Evolutionary conservation across 2,113 vertebrate species (phyloP).

Genomic region (Neolamprologus kungweensis): DNA sequence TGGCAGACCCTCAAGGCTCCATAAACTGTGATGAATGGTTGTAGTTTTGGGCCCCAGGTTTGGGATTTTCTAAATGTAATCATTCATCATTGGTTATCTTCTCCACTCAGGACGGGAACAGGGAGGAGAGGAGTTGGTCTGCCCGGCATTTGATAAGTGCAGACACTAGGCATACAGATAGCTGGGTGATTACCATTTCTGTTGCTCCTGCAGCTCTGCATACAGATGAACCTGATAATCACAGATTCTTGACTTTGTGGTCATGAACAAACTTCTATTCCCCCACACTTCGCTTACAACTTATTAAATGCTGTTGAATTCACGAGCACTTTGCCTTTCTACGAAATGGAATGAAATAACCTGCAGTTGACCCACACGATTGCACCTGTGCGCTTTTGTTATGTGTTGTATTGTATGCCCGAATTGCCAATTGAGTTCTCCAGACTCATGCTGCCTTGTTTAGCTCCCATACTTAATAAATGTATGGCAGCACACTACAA

Average conservation of each 20-base stretch:
- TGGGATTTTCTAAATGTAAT: slow-evolving; percentile 59
- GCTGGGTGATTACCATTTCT: slow-evolving; percentile 56
- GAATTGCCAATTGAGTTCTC: slow-evolving; percentile 7
- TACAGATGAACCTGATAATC: slow-evolving; percentile 66
- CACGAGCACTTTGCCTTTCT: slow-evolving; percentile 12
- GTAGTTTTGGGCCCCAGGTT: slow-evolving; percentile 43
- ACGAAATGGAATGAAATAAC: slow-evolving; percentile 35
- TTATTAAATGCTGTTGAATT: slow-evolving; percentile 40
- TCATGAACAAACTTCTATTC: slow-evolving; percentile 34
- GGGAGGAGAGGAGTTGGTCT: slow-evolving; percentile 30
- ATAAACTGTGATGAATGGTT: slow-evolving; percentile 61
- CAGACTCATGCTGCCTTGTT: neutral
- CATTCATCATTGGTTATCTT: slow-evolving; percentile 68
- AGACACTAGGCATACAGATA: slow-evolving; percentile 59
- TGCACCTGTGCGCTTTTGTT: neutral
- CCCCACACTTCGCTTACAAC: neutral
- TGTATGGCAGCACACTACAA: neutral
- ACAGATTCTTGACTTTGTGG: slow-evolving; percentile 34
- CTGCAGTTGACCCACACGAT: neutral
- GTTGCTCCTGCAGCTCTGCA: slow-evolving; percentile 44
- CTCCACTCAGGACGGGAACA: slow-evolving; percentile 46
- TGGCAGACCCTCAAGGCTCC: slow-evolving; percentile 50
- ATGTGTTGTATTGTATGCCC: neutral
- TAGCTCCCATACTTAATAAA: neutral
- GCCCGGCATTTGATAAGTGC: slow-evolving; percentile 55